Evolutionary conservation across 2,888 invertebrate species (phyloP), one percentile per base, ranked within the genome.

Genomic region (Liposcelis brunnea): DNA sequence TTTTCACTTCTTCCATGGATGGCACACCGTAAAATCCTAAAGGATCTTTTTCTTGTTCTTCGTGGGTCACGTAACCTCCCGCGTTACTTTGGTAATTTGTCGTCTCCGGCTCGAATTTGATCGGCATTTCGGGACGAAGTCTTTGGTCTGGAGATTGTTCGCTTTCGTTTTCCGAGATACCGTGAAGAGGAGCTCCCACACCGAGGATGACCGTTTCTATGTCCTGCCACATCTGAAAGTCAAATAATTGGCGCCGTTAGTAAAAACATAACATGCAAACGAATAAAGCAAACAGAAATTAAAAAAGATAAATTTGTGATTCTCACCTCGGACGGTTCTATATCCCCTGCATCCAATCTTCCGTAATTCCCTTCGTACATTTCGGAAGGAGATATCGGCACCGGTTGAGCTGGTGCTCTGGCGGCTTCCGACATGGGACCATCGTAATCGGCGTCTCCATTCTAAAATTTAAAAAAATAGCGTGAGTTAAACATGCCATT

Each of bases 141-240:
- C 40, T 40, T 40, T 40, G 40, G 40, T 40, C 40, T 14, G 40
- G 19, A 14, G 47, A 31, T 11, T 19, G 44, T 15, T 33, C 35
- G 21, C 15, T 18, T 11, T 14, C 40, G 2, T 37, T 32, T 21
- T 47, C 49, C 26, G 44, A 38, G 18, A 40, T 18, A 5, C 46
- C 43, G 31, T 48, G 48, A 5, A 42, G 32, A 2, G 42, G 26
- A 11, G 47, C 47, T 44, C 56, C 55, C 37, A 52, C 55, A 32
- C 56, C 56, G 48, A 57, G 52, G 48, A 61, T 53, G 42, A 59
- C 59, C 36, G 56, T 59, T 51, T 61, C 61, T 40, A 61, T 60
- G 51, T 61, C 60, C 52, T 61, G 59, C 63, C 60, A 60, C 55
- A 61, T 57, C 58, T 58, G 55, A 46, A 51, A 53, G 43, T 52